Base-by-base conservation (phyloP, 92 coral and sea anemone species). In the Phenganax subtilis region DNA sequence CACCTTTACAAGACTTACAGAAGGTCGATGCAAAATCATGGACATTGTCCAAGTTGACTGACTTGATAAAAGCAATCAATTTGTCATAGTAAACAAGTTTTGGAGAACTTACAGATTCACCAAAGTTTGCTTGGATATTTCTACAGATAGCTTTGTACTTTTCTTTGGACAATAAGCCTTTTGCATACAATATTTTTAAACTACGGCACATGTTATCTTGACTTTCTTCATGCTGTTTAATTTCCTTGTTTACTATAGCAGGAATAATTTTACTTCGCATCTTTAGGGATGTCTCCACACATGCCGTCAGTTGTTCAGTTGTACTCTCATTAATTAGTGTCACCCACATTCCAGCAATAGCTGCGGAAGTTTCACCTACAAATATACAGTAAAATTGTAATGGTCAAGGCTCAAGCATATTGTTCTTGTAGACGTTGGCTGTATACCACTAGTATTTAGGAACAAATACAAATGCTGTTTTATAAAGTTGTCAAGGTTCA, bases 131-230 rank as follows among this genome's bases (percentile, higher is more conserved):
- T 72, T 81, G 70, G 55, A 82, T 72, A 60, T 85, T 88, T 56
- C 73, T 75, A 58, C 86, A 81, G 62, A 85, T 72, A 47, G 89
- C 73, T 83, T 90, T 87, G 71, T 87, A 85, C 75, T 90, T 88
- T 75, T 84, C 87, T 82, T 90, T 88, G 70, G 88, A 83, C 57
- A 85, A 65, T 27, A 88, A 84, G 66, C 93, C 89, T 55, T 75
- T 76, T 57, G 82, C 83, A 47, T 87, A 87, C 12, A 84, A 68
- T 44, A 90, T 83, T 69, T 80, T 85, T 16, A 83, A 54, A 69
- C 90, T 88, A 60, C 87, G 72, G 51, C 80, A 72, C 74, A 75
- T 27, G 52, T 84, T 84, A 27, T 62, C 64, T 37, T 71, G 64
- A 62, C 88, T 86, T 25, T 66, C 80, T 60, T 89, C 92, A 84